Evolutionary conservation across 2,113 vertebrate species (phyloP), one percentile per base, ranked within the genome.

Genomic region (Trinectes maculatus): DNA sequence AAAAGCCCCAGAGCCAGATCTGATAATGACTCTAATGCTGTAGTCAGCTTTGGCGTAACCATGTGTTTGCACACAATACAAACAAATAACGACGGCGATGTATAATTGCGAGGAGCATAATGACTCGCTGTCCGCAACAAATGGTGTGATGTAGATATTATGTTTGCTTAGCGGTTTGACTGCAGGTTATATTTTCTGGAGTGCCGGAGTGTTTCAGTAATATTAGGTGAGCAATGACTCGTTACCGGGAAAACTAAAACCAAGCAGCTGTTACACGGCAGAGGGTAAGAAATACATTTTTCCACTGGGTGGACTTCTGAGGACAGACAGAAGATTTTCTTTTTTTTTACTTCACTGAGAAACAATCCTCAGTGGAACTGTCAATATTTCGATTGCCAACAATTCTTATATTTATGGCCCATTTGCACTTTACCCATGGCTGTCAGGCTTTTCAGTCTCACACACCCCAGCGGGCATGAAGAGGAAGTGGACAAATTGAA

Each of bases 311-410:
- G 40, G 3, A 61, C 39, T 80, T 43, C 44, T 42, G 40, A 29
- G 63, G 53, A 52, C 31, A 71, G 55, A 33, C 37, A 52, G 53
- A 71, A 71, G 31, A 40, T 52, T 62, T 40, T 4, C 26, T 80
- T 72, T 71, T 70, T 73, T 77, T 13, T 53, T 42, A n/a, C n/a
- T 62, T 74, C 73, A 72, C 61, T 49, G 9, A 70, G 16, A 82
- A 87, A 59, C 60, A 56, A 54, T 59, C 70, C 70, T 61, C 37
- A 28, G 7, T 1, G 21, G 64, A 66, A 19, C 29, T 28, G 13
- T 51, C 28, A 70, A 65, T 63, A 60, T 37, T 5, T n/a, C n/a
- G 26, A 48, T 54, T 31, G 29, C 39, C 22, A 58, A 6, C n/a
- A 3, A 19, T 29, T 66, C 28, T 58, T 19, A 26, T 34, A 68